A percentile compares a stretch with the other conserved stretches of the same genome.
These are phyloP conservation scores for Clostera curtula DNA, from an alignment of 2,888 invertebrate genomes.

Conservation along the genomic window DNA sequence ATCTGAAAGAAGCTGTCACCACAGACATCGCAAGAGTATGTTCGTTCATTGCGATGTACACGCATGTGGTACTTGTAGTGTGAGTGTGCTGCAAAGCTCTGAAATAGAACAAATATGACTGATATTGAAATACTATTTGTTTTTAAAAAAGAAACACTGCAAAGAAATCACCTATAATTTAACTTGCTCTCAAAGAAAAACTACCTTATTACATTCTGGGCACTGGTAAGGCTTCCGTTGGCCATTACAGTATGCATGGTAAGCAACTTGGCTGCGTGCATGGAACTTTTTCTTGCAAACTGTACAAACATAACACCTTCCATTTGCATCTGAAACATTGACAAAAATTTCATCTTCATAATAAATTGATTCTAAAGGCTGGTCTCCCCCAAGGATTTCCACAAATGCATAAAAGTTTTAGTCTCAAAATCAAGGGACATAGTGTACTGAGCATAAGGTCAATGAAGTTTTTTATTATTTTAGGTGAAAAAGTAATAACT, in stretches of 20 bases:
- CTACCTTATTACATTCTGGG: slow-evolving; percentile 52
- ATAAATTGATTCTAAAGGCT: too few relatives aligned
- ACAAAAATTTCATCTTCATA: not conserved
- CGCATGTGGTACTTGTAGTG: slow-evolving; percentile 84
- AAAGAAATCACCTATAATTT: too few relatives aligned
- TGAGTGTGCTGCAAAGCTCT: slow-evolving; percentile 81
- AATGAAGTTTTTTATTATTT: too few relatives aligned
- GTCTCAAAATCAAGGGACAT: not conserved
- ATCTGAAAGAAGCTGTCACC: slow-evolving; percentile 80
- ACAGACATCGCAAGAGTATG: slow-evolving; percentile 77
- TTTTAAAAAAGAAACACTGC: too few relatives aligned
- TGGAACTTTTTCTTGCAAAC: slow-evolving; percentile 80
- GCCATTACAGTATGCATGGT: slow-evolving; percentile 78
- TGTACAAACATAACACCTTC: slow-evolving; percentile 75
- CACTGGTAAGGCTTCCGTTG: slow-evolving; percentile 69
- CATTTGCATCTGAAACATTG: slow-evolving; percentile 57
- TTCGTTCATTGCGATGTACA: slow-evolving; percentile 77
- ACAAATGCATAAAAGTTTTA: not conserved
- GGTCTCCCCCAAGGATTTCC: too few relatives aligned
- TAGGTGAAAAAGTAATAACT: too few relatives aligned
- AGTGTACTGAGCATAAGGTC: too few relatives aligned
- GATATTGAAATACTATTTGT: not conserved
- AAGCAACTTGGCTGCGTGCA: slow-evolving; percentile 79
- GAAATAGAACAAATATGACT: slow-evolving; percentile 21
- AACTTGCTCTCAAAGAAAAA: not conserved